Evolutionary conservation across 2,797 vertebrate genomes (phyloP).

Genomic region (Schizopygopsis pylzovi): DNA sequence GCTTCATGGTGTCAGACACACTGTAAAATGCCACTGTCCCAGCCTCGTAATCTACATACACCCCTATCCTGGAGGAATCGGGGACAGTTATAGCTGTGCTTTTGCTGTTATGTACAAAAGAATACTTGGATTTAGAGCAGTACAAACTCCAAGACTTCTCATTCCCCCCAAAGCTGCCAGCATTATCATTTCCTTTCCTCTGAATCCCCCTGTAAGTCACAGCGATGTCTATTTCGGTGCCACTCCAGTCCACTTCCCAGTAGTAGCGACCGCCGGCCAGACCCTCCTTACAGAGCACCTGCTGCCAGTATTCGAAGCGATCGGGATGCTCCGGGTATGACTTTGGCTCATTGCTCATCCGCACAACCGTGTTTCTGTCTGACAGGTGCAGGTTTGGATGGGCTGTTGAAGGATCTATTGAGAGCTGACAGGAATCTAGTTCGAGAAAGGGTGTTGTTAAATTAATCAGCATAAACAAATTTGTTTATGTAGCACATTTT

Average conservation of each 20-base stretch:
- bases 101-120: conserved; percentile 79
- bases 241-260: conserved; percentile 83
- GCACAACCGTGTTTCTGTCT: conserved; percentile 74
- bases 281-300: conserved; percentile 77
- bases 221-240: conserved; percentile 77
- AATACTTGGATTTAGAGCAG: conserved; percentile 78
- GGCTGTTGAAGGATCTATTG: conserved; percentile 74
- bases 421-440: conserved; percentile 72
- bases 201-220: conserved; percentile 74
- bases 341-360: conserved; percentile 74
- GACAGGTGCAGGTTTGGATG: conserved; percentile 77
- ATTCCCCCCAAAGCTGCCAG: conserved; percentile 82
- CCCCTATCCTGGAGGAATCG: conserved; percentile 71
- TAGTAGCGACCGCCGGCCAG: conserved; percentile 73
- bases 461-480: neutral
- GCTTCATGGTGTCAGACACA: conserved; percentile 75
- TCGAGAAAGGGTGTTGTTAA: neutral
- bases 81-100: conserved; percentile 71
- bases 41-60: conserved; percentile 77
- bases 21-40: conserved; percentile 79
- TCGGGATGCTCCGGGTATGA: conserved; percentile 77
- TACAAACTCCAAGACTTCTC: conserved; percentile 84
- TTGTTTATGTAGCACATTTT: neutral
- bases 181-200: conserved; percentile 76
- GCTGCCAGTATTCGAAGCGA: conserved; percentile 81